These are phyloP conservation scores for Cyanoderma ruficeps DNA, from an alignment of 2,113 vertebrate species.

Conservation along the genomic window DNA sequence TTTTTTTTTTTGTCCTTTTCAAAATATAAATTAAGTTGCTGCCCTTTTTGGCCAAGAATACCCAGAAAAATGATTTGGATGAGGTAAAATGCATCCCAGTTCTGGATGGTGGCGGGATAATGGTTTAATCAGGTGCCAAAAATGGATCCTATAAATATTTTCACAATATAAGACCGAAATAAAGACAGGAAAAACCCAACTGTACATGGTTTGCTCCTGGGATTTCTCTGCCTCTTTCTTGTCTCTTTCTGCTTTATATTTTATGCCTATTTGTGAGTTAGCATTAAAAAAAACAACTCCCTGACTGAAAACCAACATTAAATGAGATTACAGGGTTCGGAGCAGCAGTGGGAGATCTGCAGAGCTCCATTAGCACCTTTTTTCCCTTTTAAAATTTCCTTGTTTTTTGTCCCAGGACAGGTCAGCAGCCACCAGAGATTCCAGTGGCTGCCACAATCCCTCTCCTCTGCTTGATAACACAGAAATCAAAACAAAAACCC, in stretches of 20 bases:
- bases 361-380: background rate
- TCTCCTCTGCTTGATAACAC: background rate
- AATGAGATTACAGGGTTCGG: background rate
- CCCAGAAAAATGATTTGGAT: accelerated
- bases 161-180: background rate
- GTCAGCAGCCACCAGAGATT: accelerated
- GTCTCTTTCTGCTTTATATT: background rate
- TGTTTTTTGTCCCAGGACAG: background rate
- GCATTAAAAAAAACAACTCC: background rate
- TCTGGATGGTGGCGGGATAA: background rate
- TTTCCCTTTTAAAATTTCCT: background rate
- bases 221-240: background rate
- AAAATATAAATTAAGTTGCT: background rate
- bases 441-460: accelerated
- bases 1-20: background rate
- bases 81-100: background rate
- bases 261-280: background rate
- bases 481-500: background rate
- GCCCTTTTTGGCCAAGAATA: background rate
- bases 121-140: background rate
- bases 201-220: accelerated
- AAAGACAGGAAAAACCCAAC: background rate
- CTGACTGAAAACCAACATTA: background rate
- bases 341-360: background rate
- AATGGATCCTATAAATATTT: background rate